Percentiles rank a stretch among this genome's conserved stretches.
These are phyloP conservation scores for Caenorhabditis elegans DNA, from an alignment of 1,140 invertebrate species.

Conservation along the genomic window WBcel235 BX284606.5:6657001-6657500, in stretches of 20 bases:
- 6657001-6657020: background rate
- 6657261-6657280: slow-evolving; percentile 47
- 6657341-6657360: slow-evolving; percentile 28
- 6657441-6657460: too few relatives aligned
- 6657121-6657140: too few relatives aligned
- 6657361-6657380: slow-evolving; percentile 9
- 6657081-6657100: background rate
- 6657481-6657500: too few relatives aligned
- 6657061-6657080: background rate
- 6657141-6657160: too few relatives aligned
- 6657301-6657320: background rate
- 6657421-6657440: slow-evolving; percentile 12
- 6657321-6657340: background rate
- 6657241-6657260: slow-evolving; percentile 43
- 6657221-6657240: slow-evolving; percentile 44
- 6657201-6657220: too few relatives aligned
- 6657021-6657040: too few relatives aligned
- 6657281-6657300: slow-evolving; percentile 35
- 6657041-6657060: too few relatives aligned
- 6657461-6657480: too few relatives aligned
- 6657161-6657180: too few relatives aligned
- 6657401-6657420: background rate
- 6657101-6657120: too few relatives aligned
- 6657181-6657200: too few relatives aligned
- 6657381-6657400: slow-evolving; percentile 29